Evolutionary conservation across 1,140 invertebrate genomes (phyloP).

Genomic region (Helicoverpa zea): DNA sequence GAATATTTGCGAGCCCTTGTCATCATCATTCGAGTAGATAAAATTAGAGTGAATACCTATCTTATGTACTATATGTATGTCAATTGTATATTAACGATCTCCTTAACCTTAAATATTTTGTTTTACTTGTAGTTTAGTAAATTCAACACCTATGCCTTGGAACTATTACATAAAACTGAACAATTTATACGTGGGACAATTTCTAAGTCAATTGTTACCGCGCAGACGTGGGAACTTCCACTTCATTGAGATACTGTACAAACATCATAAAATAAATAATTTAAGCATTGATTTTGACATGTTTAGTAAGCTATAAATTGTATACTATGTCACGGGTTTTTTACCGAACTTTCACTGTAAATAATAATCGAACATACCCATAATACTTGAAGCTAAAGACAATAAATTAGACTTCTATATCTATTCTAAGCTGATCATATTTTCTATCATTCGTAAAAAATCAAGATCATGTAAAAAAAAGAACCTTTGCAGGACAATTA

Average conservation of each 20-base stretch:
- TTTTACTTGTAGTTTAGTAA: not conserved
- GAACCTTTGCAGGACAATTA: not conserved
- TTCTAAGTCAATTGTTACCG: constrained; percentile 3
- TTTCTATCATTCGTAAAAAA: not conserved
- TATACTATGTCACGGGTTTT: not conserved
- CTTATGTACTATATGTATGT: too few relatives aligned
- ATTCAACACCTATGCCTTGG: not conserved
- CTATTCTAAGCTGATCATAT: too few relatives aligned
- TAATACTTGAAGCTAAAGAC: not conserved
- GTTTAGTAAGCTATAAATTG: not conserved
- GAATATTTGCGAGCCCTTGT: too few relatives aligned
- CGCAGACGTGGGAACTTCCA: constrained; percentile 1
- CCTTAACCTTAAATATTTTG: not conserved
- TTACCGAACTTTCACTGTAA: not conserved
- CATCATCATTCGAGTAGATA: too few relatives aligned
- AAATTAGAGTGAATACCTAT: too few relatives aligned
- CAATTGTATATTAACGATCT: too few relatives aligned
- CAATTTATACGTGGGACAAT: constrained; percentile 27
- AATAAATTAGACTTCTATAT: too few relatives aligned
- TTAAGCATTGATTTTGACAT: constrained; percentile 7
- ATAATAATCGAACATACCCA: not conserved
- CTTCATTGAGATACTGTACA: not conserved
- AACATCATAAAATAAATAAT: not conserved
- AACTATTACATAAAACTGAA: constrained; percentile 18
- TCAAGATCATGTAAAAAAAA: not conserved